Evolutionary conservation across 1,140 invertebrate genomes (phyloP), one percentile per base, ranked within the genome.

Genomic region (Nasonia longicornis): DNA sequence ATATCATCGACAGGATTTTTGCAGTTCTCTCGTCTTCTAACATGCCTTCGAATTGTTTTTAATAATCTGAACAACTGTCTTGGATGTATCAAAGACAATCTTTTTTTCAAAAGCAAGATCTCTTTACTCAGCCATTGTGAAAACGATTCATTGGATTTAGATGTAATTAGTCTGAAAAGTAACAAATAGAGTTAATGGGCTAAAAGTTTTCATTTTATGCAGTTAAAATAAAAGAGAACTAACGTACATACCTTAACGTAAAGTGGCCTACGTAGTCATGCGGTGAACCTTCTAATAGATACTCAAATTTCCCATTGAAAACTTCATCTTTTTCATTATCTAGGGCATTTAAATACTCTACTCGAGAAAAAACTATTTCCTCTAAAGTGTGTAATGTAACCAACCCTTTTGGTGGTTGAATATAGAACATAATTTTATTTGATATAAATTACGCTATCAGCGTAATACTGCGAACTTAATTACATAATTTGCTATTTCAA

Each of bases 181-280:
- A 29, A 80, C 31, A 81, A 80, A 77, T 67, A 69, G 42, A 75
- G 79, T 66, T 48, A 71, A 70, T 63, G 52, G 31, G 4, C 31
- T 81, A 80, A 70, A 26, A 58, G 48, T 70, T 63, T 71, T 35
- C 71, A 29, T 74, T 77, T 77, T 10, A 69, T 69, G 12, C n/a
- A 26, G 69, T 31, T 38, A 66, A 52, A 67, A 72, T 45, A 91
- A 79, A 26, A 91, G 79, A 83, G 88, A 89, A 85, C 3, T 91
- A 91, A 35, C 85, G 81, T n/a, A 35, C 85, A 81, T n/a, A 90
- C 88, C 92, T 91, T n/a, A 93, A 85, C 82, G 89, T 89, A 85
- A 93, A 93, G 84, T 93, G 92, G 76, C 93, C 93, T 72, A 92
- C 88, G 81, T 89, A 91, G 83, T 94, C 93, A 74, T 92, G 91